phyloP scores from a whole-genome alignment of 2,113 vertebrate species.

The Pristiophorus japonicus region DNA sequence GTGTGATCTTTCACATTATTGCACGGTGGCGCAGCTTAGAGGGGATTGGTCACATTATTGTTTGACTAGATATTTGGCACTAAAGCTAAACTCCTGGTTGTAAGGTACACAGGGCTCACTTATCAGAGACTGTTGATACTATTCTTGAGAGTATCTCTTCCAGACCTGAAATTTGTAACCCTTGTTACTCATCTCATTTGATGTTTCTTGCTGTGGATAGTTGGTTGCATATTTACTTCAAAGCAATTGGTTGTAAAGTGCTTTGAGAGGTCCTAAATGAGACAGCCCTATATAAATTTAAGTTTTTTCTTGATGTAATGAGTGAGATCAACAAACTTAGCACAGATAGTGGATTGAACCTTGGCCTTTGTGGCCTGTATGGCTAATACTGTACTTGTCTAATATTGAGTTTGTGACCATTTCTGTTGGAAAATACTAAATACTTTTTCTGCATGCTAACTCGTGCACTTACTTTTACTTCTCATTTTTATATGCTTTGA shows the following conservation, averaged over 20 bases:
- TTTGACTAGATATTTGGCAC: background rate
- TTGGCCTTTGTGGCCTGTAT: background rate
- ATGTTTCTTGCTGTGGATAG: background rate
- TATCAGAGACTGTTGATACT: too few species aligned
- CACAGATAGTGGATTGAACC: background rate
- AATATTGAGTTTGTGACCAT: background rate
- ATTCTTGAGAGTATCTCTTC: background rate
- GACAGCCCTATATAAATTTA: background rate
- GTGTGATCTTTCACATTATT: too few species aligned
- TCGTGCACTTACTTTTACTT: background rate
- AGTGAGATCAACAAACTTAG: too few species aligned
- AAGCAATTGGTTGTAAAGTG: background rate
- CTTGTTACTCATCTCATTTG: background rate
- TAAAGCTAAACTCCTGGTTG: background rate
- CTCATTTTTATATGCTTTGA: background rate
- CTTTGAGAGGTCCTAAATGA: background rate
- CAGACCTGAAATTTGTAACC: background rate
- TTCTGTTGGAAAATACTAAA: background rate
- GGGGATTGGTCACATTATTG: too few species aligned
- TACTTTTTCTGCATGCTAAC: background rate
- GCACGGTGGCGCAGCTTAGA: too few species aligned
- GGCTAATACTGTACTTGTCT: background rate
- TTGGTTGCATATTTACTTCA: background rate
- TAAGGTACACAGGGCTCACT: background rate
- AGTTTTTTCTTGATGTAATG: background rate